Conservation (phyloP, 2,797 vertebrate species). For the Sebastes taczanowskii region DNA sequence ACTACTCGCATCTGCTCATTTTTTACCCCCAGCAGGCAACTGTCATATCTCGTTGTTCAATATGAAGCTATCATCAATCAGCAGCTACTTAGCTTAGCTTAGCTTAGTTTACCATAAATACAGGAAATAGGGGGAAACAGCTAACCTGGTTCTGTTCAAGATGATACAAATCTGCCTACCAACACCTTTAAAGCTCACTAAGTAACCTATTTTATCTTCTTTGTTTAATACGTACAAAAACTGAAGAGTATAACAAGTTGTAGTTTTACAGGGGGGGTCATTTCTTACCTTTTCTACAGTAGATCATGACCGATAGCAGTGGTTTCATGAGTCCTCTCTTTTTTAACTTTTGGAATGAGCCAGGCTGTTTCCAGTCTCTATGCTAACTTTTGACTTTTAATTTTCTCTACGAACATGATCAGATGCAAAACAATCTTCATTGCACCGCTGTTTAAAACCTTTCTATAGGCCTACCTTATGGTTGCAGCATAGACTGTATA, state of each 20-base stretch:
- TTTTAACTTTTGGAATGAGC: not conserved
- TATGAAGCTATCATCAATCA: not conserved
- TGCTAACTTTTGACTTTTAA: not conserved
- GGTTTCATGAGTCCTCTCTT: not conserved
- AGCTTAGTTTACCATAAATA: not conserved
- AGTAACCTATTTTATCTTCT: not conserved
- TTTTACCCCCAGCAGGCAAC: not conserved
- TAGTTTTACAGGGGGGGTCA: too few species aligned
- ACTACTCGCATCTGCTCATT: too few species aligned
- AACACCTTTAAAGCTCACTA: not conserved
- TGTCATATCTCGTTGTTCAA: not conserved
- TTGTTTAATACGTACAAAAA: too few species aligned
- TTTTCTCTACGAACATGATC: too few species aligned
- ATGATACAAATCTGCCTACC: not conserved
- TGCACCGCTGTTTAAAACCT: too few species aligned
- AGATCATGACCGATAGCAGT: too few species aligned
- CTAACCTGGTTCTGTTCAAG: not conserved
- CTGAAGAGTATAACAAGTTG: not conserved
- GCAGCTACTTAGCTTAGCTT: not conserved
- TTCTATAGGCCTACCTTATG: too few species aligned
- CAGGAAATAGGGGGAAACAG: not conserved
- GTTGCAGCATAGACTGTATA: too few species aligned
- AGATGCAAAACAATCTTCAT: too few species aligned
- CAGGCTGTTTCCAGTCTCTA: not conserved
- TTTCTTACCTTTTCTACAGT: too few species aligned